Evolutionary conservation across 2,888 invertebrate species (phyloP), one percentile per base, ranked within the genome.

Genomic region (Eupsilia transversa): DNA sequence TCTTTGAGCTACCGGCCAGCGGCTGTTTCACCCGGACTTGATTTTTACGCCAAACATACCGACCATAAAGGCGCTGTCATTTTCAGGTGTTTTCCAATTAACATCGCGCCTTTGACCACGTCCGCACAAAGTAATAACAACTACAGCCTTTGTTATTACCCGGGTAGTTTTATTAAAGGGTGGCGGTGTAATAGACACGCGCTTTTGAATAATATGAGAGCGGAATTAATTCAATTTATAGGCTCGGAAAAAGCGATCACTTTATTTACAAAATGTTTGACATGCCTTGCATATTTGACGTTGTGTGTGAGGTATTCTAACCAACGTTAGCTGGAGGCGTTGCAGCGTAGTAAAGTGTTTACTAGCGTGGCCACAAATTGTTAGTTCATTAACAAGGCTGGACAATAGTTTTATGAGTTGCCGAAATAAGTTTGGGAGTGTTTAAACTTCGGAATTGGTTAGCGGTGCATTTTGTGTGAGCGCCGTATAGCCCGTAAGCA

Each of bases 71-170:
- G 94, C 92, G 95, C 96, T 96, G 96, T 96, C 96, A 93, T 93
- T 93, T 93, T 91, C 96, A 96, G 95, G 95, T 95, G 96, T 93
- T 95, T 95, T 93, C 94, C 96, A 96, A 96, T 96, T 96, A 96
- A 95, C 94, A 94, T 94, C 90, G 92, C 90, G 93, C 95, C 96
- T 96, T 96, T 96, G 96, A 95, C 95, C 95, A 91, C 89, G 91
- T 89, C 90, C 90, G 89, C 88, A 92, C 93, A 93, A 92, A 93
- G 92, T 93, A 92, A 90, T 91, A 92, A 88, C 91, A 90, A 93
- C 92, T 91, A 89, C 77, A 87, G 89, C 89, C 92, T 93, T 93
- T 94, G 94, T 94, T 94, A 92, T 93, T 92, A 93, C 91, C 92
- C 88, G 87, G 86, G 89, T 92, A 93, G 94, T 93, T 94, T 92